Evolutionary conservation across 2,113 vertebrate species (phyloP).

Genomic region (Tragulus kanchil): DNA sequence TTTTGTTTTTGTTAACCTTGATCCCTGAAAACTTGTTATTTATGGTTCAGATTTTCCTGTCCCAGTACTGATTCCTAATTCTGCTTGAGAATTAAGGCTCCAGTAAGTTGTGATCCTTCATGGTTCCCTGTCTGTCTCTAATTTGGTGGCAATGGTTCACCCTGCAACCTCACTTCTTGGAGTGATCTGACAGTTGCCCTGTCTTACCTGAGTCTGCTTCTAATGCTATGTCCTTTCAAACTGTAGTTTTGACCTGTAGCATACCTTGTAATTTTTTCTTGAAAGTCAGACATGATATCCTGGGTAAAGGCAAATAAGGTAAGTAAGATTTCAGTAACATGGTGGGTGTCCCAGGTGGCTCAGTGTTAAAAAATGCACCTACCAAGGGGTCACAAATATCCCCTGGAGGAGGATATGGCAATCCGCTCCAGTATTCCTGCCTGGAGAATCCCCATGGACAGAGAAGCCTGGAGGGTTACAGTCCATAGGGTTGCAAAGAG

Average conservation of each 20-base stretch:
- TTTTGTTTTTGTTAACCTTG: too few relatives aligned
- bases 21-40: not conserved
- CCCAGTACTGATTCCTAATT: not conserved
- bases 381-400: not conserved
- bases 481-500: not conserved
- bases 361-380: not conserved
- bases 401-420: not conserved
- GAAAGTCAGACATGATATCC: not conserved
- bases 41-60: not conserved
- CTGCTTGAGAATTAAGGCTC: not conserved
- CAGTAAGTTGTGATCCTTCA: not conserved
- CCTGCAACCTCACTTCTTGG: not conserved
- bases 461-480: accelerated
- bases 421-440: not conserved
- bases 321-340: not conserved
- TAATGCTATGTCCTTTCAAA: too few relatives aligned
- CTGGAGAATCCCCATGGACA: not conserved
- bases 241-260: too few relatives aligned
- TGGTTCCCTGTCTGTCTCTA: not conserved
- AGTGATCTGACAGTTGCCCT: not conserved
- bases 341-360: not conserved
- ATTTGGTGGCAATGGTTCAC: not conserved
- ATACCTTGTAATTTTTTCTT: not conserved
- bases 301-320: not conserved
- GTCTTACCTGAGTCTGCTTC: too few relatives aligned